Percentiles rank a stretch among this genome's conserved stretches.
Conservation (phyloP, 2,888 invertebrate species). For the Nysson spinosus region DNA sequence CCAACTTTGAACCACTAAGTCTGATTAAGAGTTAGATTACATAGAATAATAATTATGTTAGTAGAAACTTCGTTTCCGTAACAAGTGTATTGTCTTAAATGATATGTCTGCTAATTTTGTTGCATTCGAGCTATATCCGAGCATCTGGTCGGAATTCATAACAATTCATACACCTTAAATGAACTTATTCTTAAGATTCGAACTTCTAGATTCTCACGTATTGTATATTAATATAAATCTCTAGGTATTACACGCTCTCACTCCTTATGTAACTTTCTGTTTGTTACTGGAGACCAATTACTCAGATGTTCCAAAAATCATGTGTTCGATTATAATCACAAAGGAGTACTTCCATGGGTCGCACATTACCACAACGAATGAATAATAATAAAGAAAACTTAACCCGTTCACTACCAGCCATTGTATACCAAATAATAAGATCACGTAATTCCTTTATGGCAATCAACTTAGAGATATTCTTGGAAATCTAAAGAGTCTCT, state of each 20-base stretch:
- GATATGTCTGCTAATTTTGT: conserved; percentile 77
- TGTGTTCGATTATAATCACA: conserved; percentile 48
- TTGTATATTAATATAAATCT: conserved; percentile 53
- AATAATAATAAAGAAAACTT: conserved; percentile 5
- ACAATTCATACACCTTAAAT: conserved; percentile 69
- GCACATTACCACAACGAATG: conserved; percentile 1
- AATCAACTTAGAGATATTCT: too few species aligned
- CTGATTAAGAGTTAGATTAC: conserved; percentile 68
- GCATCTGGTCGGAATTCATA: conserved; percentile 62
- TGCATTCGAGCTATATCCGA: conserved; percentile 64
- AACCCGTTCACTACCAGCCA: too few species aligned
- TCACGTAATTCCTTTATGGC: too few species aligned
- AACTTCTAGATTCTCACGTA: conserved; percentile 60
- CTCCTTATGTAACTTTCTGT: conserved; percentile 27
- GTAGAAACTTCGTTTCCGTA: conserved; percentile 76
- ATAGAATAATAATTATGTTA: conserved; percentile 71
- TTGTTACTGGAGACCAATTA: conserved; percentile 68
- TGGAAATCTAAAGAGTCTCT: too few species aligned
- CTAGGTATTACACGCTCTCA: conserved; percentile 40
- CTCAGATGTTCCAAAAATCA: conserved; percentile 58
- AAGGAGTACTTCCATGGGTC: conserved; percentile 57
- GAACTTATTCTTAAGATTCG: conserved; percentile 67
- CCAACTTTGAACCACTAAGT: conserved; percentile 55
- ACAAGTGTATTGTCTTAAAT: conserved; percentile 77
- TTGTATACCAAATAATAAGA: too few species aligned